Evolutionary conservation across 2,797 vertebrate species (phyloP), one percentile per base, ranked within the genome.

Genomic region (Neosalanx taihuensis): DNA sequence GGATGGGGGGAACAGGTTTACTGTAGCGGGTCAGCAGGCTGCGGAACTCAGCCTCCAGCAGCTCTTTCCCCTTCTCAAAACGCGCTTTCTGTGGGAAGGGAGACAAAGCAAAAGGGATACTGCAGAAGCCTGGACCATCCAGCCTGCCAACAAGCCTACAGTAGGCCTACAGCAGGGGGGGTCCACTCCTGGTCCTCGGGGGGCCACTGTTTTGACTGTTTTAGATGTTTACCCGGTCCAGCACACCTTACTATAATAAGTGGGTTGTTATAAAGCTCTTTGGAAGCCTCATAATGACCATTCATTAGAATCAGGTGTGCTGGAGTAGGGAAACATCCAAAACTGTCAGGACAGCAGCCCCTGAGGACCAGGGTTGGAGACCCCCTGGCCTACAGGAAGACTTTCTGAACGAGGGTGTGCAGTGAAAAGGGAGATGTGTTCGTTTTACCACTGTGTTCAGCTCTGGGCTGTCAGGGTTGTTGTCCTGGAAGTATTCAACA

Each of bases 401-500:
- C n/a, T 20, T 35, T 33, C 10, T 12, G 23, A 64, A 31, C 23
- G 4, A 23, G 49, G 15, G 35, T 35, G n/a, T 60, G 17, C 13
- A 4, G 17, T 41, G 35, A 69, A 26, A 62, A 5, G 15, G 53
- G 20, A 7, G 3, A 31, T 41, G 62, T 18, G 9, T 6, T 35
- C 3, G 35, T 23, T 9, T 78, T 92, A 99, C 97, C 95, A 99
- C 97, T 33, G 95, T 96, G 90, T 99, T 98, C 83, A 99, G 94
- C 70, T 99, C 97, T 0, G 97, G 97, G 73, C 97, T 98, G 90
- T 99, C 97, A 0, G 97, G 97, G 76, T 96, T 98, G 79, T 99
- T 99, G 85, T 99, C 97, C 82, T 99, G 97, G 80, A 99, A 99
- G 72, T 98, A 99, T 64, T 99, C 97, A 83, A 99, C 97, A 0